Conservation (phyloP, 2,888 invertebrate genomes). For the Cybosia mesomella region DNA sequence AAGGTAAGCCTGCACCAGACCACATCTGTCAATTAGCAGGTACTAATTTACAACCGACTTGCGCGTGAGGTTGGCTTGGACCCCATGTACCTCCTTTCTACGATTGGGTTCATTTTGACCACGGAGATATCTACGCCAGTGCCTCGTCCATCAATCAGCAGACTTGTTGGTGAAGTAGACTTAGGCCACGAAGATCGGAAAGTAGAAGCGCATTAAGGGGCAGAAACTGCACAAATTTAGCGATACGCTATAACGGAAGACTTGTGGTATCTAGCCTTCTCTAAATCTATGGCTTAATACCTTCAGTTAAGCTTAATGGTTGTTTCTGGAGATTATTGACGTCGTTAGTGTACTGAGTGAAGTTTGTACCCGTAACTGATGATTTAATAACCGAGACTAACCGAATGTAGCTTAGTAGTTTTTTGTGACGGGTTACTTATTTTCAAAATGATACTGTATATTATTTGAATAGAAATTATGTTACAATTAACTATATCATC, state of each 20-base stretch:
- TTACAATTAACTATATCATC: background rate
- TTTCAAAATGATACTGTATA: background rate
- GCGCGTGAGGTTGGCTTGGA: no score
- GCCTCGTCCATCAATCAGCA: background rate
- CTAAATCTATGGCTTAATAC: background rate
- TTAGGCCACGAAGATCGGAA: background rate
- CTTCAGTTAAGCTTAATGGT: background rate
- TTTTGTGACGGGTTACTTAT: background rate
- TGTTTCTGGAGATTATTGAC: background rate
- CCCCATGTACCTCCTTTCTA: no score
- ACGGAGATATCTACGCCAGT: background rate
- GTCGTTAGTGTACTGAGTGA: background rate
- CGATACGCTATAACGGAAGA: background rate
- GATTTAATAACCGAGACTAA: background rate
- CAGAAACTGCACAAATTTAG: background rate
- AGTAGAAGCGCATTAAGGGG: background rate
- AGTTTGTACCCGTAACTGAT: background rate
- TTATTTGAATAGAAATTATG: background rate
- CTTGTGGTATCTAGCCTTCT: background rate
- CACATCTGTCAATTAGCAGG: no score
- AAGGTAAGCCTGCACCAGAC: no score
- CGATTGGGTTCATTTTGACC: no score
- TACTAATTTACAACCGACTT: no score
- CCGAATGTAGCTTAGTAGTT: background rate
- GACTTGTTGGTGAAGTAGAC: background rate